Conservation (phyloP, 1,140 invertebrate species). For the Asbolus verrucosus region DNA sequence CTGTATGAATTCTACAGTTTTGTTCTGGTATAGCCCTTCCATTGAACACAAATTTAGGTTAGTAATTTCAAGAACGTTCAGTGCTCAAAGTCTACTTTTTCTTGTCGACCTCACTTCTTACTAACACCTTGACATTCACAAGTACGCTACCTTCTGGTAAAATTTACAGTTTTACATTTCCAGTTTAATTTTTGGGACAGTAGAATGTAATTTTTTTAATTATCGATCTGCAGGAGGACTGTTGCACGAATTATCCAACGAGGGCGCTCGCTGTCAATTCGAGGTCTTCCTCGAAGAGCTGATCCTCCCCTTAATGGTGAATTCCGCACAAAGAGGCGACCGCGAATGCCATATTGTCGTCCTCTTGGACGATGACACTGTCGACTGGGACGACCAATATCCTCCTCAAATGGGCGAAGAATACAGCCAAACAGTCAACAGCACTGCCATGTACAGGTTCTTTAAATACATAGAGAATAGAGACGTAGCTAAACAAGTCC, state of each 20-base stretch:
- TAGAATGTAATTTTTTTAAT: background rate
- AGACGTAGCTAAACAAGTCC: conserved; percentile 98
- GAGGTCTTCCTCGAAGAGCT: conserved; percentile 95
- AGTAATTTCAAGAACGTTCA: no score
- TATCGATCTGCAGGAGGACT: conserved; percentile 79
- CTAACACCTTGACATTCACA: no score
- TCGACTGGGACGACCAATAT: conserved; percentile 99
- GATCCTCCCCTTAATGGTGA: conserved; percentile 96
- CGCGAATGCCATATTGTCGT: conserved; percentile 95
- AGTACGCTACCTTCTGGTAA: no score
- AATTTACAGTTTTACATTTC: no score
- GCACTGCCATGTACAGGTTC: conserved; percentile 95
- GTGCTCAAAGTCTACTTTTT: no score
- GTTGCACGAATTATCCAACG: conserved; percentile 98
- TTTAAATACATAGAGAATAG: conserved; percentile 99
- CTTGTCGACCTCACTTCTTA: no score
- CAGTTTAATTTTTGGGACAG: no score
- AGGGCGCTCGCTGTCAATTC: conserved; percentile 97
- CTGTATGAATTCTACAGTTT: no score
- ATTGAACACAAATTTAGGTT: no score
- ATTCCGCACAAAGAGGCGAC: conserved; percentile 91
- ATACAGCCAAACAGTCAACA: conserved; percentile 94
- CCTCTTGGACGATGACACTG: conserved; percentile 93
- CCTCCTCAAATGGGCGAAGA: conserved; percentile 99
- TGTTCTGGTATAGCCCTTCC: no score